phyloP scores from a whole-genome alignment of 1,140 invertebrate genomes.

The Ceratina japonica region DNA sequence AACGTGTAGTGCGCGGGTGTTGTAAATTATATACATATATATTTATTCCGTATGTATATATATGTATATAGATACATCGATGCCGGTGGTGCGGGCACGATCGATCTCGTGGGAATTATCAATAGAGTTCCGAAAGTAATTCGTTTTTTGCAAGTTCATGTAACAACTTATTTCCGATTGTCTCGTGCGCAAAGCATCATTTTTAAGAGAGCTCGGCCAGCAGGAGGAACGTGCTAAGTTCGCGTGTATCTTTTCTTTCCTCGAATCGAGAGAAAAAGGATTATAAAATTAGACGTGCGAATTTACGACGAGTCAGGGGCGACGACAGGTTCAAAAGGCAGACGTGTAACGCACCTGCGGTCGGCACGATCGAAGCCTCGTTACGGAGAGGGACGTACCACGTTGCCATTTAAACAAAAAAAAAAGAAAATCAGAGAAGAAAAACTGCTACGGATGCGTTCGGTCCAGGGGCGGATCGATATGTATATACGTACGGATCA shows the following conservation, averaged over 20 bases:
- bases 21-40: constrained; percentile 7
- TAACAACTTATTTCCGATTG: neutral
- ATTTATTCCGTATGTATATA: constrained; percentile 32
- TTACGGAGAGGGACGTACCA: neutral
- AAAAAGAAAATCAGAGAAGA: constrained; percentile 33
- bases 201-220: neutral
- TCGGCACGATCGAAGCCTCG: constrained; percentile 55
- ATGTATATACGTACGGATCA: constrained; percentile 40
- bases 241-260: constrained; percentile 1
- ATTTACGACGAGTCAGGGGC: neutral
- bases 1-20: neutral
- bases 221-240: neutral
- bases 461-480: constrained; percentile 44
- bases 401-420: constrained; percentile 36
- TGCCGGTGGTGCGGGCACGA: constrained; percentile 25
- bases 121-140: constrained; percentile 10
- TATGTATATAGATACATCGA: constrained; percentile 32
- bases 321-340: constrained; percentile 2
- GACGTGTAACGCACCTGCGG: constrained; percentile 5
- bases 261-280: neutral
- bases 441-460: constrained; percentile 33
- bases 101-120: constrained; percentile 36
- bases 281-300: neutral
- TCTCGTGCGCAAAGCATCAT: neutral
- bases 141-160: constrained; percentile 36